Base-by-base conservation (phyloP, 2,797 vertebrate species). In the Chaunax sp. region DNA sequence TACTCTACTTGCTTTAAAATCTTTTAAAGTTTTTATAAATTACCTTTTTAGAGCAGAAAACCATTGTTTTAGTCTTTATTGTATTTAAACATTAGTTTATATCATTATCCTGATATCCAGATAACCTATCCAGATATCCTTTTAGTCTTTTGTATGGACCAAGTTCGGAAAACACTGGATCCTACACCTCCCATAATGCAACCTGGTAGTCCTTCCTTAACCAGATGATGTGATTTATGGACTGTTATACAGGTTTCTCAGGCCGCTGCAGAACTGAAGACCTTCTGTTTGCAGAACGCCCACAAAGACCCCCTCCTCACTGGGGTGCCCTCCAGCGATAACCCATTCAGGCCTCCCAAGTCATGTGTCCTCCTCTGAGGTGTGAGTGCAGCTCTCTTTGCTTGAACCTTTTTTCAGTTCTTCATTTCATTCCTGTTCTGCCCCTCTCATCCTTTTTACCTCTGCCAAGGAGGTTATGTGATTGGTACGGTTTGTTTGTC, bases 241-340 rank as follows among this genome's bases (percentile, higher is more conserved):
- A 20, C 40, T 52, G 3, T 57, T 23, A 0, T 49, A 1, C 68
- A 95, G 93, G 93, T 95, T 20, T 94, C 94, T 62, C 93, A 94
- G 67, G 93, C 93, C 10, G 91, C 93, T 26, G 72, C 87, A 15
- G 94, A 95, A 33, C 88, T 95, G 82, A 94, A 90, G 81, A 91
- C 84, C 75, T 94, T 94, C 86, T 94, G 94, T 84, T 65, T 94
- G 72, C 93, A 94, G 63, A 95, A 94, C 50, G 93, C 92, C 16
- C 87, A 92, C 72, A 94, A 93, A 78, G 93, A 95, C 82, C 94
- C 93, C 1, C 93, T 94, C 37, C 91, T 94, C 61, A 89, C 90
- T 0, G 92, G 93, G 1, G 89, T 94, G 2, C 93, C 93, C 18
- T 94, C 93, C 68, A 92, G 92, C 6, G 93, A 95, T 63, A 95